Conservation (phyloP, 2,888 invertebrate genomes). For the Lasioglossum figueresi region DNA sequence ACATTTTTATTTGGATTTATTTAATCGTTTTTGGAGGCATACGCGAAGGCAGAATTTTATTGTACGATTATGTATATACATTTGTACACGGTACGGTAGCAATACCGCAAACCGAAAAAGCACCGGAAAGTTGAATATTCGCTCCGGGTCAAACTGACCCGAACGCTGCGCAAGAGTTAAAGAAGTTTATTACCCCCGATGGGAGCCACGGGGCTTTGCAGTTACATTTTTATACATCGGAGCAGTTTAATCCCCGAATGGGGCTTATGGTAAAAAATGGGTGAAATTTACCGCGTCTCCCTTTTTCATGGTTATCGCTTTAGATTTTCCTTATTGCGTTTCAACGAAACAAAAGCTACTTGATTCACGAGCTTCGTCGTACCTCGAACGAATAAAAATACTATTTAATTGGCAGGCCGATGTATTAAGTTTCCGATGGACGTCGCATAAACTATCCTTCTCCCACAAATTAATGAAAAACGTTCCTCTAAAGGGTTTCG, state of each 20-base stretch:
- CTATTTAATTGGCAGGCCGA: not conserved
- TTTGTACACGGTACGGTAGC: not conserved
- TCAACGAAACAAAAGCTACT: not conserved
- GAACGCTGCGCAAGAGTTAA: not conserved
- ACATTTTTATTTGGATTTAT: not conserved
- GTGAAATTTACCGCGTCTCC: not conserved
- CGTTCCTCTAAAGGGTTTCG: not conserved
- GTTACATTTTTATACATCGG: slow-evolving; percentile 3
- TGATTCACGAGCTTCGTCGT: not conserved
- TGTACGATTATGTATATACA: too few relatives aligned
- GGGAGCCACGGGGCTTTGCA: slow-evolving; percentile 1
- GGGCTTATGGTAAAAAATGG: not conserved
- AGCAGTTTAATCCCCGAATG: not conserved
- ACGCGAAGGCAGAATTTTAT: not conserved
- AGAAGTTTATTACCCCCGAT: slow-evolving; percentile 10
- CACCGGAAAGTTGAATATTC: not conserved
- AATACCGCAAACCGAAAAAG: not conserved
- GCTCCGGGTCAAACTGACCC: not conserved
- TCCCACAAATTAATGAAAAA: not conserved
- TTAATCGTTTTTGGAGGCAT: not conserved
- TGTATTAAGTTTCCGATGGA: too few relatives aligned
- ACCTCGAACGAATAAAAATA: not conserved
- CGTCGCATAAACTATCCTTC: not conserved
- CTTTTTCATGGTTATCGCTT: not conserved
- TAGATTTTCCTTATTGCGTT: not conserved